Evolutionary conservation across 2,888 invertebrate species (phyloP), one percentile per base, ranked within the genome.

Genomic region (Euplagia quadripunctaria): DNA sequence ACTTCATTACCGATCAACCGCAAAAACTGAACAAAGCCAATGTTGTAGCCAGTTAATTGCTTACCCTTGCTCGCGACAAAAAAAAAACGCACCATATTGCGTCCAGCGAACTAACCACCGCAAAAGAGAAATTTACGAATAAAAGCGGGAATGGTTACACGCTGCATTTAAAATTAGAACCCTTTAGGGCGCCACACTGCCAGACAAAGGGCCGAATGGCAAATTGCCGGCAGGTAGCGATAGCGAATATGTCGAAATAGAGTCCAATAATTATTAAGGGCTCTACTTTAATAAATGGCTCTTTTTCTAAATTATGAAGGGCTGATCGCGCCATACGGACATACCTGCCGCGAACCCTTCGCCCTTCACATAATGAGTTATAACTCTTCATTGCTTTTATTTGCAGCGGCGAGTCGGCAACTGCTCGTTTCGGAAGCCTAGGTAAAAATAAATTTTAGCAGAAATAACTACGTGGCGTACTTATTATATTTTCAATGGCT

Each of bases 111-210:
- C 89, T 94, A 94, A 95, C 95, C 95, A 92, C 93, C 93, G 94
- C 94, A 93, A 95, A 95, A 95, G 90, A 95, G 94, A 95, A 95
- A 94, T 94, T 95, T 92, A 92, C 91, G 89, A 93, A 95, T 94
- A 94, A 95, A 94, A 90, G 93, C 89, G 86, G 83, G 87, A 92
- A 95, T 95, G 92, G 95, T 96, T 96, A 96, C 94, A 96, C 94
- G 95, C 88, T 90, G 92, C 94, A 95, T 96, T 96, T 94, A 94
- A 92, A 95, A 95, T 96, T 95, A 93, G 92, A 96, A 94, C 96
- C 96, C 96, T 96, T 96, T 96, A 92, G 96, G 95, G 95, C 95
- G 95, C 96, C 96, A 95, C 95, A 92, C 95, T 94, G 95, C 89
- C 95, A 94, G 93, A 96, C 95, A 96, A 96, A 93, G 93, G 90